These are phyloP conservation scores for Desmophyllum pertusum DNA, from an alignment of 92 coral and sea anemone genomes.

Conservation along the genomic window DNA sequence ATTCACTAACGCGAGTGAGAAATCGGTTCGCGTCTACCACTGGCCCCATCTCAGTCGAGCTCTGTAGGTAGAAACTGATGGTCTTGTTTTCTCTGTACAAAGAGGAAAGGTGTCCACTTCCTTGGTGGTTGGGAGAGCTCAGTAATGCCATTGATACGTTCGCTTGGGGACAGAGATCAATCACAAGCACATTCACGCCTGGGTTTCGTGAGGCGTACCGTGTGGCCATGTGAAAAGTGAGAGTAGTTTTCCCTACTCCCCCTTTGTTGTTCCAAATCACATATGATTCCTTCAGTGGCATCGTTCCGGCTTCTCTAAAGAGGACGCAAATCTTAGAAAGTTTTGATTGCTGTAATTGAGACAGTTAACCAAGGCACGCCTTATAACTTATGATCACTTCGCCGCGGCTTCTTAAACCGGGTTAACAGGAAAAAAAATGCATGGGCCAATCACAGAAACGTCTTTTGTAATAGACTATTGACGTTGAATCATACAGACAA, in stretches of 20 bases:
- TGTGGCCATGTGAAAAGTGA: constrained; percentile 15
- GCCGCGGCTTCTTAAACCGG: no score
- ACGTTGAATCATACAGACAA: no score
- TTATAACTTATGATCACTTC: no score
- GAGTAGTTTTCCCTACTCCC: constrained; percentile 35
- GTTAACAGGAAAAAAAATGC: no score
- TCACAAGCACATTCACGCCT: neutral
- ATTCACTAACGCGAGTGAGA: neutral
- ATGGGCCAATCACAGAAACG: no score
- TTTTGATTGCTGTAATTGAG: no score
- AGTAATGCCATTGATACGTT: constrained; percentile 30
- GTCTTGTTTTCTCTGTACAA: neutral
- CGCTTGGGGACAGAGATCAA: no score
- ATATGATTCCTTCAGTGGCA: neutral
- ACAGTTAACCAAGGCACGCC: no score
- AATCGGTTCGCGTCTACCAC: neutral
- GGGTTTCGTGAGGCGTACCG: constrained; percentile 23
- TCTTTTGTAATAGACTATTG: no score
- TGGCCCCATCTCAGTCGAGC: no score
- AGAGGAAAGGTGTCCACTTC: neutral
- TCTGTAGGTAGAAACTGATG: constrained; percentile 18
- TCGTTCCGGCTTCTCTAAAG: neutral
- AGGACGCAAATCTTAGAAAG: no score
- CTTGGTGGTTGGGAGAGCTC: neutral
- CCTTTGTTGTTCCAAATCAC: constrained; percentile 33